Evolutionary conservation across 2,113 vertebrate species (phyloP).

Genomic region (Hippoglossus stenolepis): DNA sequence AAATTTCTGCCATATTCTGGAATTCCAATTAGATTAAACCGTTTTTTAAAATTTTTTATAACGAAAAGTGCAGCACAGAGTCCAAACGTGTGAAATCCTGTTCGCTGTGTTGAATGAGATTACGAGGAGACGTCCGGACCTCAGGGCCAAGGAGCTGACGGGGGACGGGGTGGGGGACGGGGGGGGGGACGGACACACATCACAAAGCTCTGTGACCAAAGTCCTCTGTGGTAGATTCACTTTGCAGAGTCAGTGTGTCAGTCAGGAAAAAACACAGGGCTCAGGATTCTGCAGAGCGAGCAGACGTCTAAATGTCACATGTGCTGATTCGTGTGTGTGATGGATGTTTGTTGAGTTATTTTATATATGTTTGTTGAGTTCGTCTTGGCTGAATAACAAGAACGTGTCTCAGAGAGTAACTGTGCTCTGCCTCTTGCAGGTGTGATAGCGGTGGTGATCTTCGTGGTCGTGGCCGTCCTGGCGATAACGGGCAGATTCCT

Average conservation of each 20-base stretch:
- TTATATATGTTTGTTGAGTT: neutral
- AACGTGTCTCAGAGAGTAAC: neutral
- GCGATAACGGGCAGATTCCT: constrained; percentile 86
- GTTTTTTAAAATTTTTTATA: constrained; percentile 37
- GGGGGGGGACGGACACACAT: constrained; percentile 4
- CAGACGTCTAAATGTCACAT: too few species aligned
- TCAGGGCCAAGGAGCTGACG: neutral
- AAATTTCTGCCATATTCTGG: constrained; percentile 47
- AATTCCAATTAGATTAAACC: constrained; percentile 61
- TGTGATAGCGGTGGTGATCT: constrained; percentile 91
- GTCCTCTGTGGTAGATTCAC: constrained; percentile 9
- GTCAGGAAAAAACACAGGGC: too few species aligned
- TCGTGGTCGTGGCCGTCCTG: constrained; percentile 85
- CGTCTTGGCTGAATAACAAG: neutral
- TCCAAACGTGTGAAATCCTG: constrained; percentile 24
- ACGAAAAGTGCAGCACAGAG: constrained; percentile 40
- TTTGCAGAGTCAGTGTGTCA: neutral
- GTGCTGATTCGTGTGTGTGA: too few species aligned
- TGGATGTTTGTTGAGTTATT: too few species aligned
- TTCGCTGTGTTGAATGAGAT: constrained; percentile 30
- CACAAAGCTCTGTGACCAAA: constrained; percentile 10
- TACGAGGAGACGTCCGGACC: constrained; percentile 19
- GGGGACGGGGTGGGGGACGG: too few species aligned
- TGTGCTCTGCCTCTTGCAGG: constrained; percentile 76
- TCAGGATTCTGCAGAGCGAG: too few species aligned